Conservation (phyloP, 2,113 vertebrate species). For the crab-eating macaque (Macaca fascicularis) region T2T-MFA8v1.1 NC_088381.1:109891501-109892000, state of each 20-base stretch:
- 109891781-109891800: neutral
- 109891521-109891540: neutral
- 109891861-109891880: neutral
- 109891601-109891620: neutral
- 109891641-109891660: neutral
- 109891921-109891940: constrained; percentile 15
- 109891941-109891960: constrained; percentile 34
- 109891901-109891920: neutral
- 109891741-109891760: constrained; percentile 37
- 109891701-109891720: neutral
- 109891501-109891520: neutral
- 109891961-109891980: neutral
- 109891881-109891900: neutral
- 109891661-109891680: constrained; percentile 37
- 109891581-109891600: neutral
- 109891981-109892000: neutral
- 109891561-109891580: neutral
- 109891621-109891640: neutral
- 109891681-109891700: neutral
- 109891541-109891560: neutral
- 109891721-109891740: neutral
- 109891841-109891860: neutral
- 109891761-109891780: constrained; percentile 18
- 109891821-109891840: neutral
- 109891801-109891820: neutral